phyloP scores from a whole-genome alignment of 2,888 invertebrate genomes.

The Athetis lepigone region DNA sequence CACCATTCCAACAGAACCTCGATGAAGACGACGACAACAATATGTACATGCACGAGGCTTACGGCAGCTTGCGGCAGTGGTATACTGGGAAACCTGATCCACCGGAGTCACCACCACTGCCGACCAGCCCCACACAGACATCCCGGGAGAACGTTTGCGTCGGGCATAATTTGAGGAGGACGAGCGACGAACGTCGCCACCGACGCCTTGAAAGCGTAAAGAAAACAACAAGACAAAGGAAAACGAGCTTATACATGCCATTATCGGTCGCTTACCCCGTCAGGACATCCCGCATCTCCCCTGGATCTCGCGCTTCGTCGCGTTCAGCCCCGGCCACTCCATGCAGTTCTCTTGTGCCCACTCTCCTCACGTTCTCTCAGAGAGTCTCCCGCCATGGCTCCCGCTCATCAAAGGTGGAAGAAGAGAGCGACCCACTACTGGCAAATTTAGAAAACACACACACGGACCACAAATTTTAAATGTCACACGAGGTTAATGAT shows the following conservation, averaged over 20 bases:
- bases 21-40: constrained; percentile 74
- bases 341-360: constrained; percentile 92
- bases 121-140: constrained; percentile 95
- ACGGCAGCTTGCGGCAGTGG: constrained; percentile 74
- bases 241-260: constrained; percentile 93
- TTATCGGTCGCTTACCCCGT: constrained; percentile 83
- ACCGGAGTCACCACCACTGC: constrained; percentile 93
- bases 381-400: constrained; percentile 88
- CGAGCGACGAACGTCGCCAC: constrained; percentile 88
- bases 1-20: constrained; percentile 75
- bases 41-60: constrained; percentile 78
- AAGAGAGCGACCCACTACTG: constrained; percentile 92
- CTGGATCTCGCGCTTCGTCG: constrained; percentile 92
- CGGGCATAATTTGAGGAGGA: no score
- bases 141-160: constrained; percentile 93
- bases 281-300: constrained; percentile 80
- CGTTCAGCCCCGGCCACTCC: constrained; percentile 96
- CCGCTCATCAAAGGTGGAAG: constrained; percentile 83
- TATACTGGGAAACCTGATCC: constrained; percentile 75
- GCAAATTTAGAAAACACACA: constrained; percentile 82
- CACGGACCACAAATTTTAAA: constrained; percentile 84
- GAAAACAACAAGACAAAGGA: constrained; percentile 83
- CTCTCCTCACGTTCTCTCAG: constrained; percentile 91
- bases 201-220: constrained; percentile 82
- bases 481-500: constrained; percentile 36